Evolutionary conservation across 2,113 vertebrate species (phyloP), one percentile per base, ranked within the genome.

Genomic region (Megatriorchis doriae): DNA sequence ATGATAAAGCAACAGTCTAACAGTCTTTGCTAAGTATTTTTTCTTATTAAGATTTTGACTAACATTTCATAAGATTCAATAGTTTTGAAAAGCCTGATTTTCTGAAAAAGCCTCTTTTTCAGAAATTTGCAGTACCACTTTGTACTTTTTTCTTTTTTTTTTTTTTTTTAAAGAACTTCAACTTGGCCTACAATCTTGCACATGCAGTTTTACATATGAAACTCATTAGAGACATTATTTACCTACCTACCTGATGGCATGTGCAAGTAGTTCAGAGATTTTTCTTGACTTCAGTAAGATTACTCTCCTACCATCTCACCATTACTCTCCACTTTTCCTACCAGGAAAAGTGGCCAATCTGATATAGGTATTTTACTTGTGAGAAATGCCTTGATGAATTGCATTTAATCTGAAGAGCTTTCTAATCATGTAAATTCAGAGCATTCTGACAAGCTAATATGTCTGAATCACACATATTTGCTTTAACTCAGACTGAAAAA

Each of bases 381-480:
- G 67, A 86, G 53, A 86, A 93, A 92, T 71, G 59, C 63, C 42
- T 78, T 88, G 85, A 90, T 82, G 55, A 95, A 70, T 66, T 77
- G 50, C 75, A 63, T 93, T 87, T 92, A 78, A 83, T 88, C 63
- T 71, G 67, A 83, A 93, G 47, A 86, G 59, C 55, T 66, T 83
- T 63, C 81, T 86, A 88, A 88, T 93, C 42, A 90, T 8, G 50
- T 38, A 78, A 93, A 95, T 84, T 70, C 74, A 86, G 71, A 93
- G 43, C 78, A 83, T 73, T 65, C 78, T 80, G 62, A 58, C 81
- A 73, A 42, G 74, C 2, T 1, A 68, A 78, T 73, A 59, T 65
- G 36, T 77, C 62, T 75, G 78, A 89, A 85, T 94, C 70, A 82
- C 55, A 55, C 40, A 4, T 40, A 86, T 38, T 62, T 90, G 52